Conservation (phyloP, 2,113 vertebrate species). For the Petaurus breviceps region DNA sequence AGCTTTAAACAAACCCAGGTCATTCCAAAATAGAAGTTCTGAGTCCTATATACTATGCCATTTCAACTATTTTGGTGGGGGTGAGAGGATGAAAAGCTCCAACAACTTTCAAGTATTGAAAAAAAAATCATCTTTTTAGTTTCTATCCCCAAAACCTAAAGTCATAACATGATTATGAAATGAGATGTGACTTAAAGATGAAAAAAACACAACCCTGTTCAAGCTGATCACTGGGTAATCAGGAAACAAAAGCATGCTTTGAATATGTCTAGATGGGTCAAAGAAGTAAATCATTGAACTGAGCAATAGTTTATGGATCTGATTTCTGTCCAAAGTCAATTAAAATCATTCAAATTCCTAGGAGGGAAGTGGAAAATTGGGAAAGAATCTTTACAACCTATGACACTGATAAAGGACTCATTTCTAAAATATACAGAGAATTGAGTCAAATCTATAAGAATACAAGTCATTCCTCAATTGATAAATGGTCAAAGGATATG, state of each 20-base stretch:
- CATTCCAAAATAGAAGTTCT: not conserved
- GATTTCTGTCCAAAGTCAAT: conserved; percentile 33
- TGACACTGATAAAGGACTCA: too few species aligned
- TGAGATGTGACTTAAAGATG: conserved; percentile 20
- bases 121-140: conserved; percentile 68
- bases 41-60: not conserved
- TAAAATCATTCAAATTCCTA: conserved; percentile 30
- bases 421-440: too few species aligned
- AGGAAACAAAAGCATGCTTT: not conserved
- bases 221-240: conserved; percentile 1
- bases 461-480: too few species aligned
- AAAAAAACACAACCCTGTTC: not conserved
- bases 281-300: conserved; percentile 20
- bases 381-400: too few species aligned
- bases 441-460: too few species aligned
- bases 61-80: conserved; percentile 61
- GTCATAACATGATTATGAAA: conserved; percentile 57
- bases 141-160: conserved; percentile 33
- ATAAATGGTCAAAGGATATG: too few species aligned
- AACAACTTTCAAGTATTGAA: conserved; percentile 59
- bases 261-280: not conserved
- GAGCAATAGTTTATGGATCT: conserved; percentile 16
- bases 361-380: too few species aligned
- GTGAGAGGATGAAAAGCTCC: conserved; percentile 64
- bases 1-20: not conserved